Evolutionary conservation across 2,797 vertebrate species (phyloP).

Genomic region (Cetoscarus ocellatus): DNA sequence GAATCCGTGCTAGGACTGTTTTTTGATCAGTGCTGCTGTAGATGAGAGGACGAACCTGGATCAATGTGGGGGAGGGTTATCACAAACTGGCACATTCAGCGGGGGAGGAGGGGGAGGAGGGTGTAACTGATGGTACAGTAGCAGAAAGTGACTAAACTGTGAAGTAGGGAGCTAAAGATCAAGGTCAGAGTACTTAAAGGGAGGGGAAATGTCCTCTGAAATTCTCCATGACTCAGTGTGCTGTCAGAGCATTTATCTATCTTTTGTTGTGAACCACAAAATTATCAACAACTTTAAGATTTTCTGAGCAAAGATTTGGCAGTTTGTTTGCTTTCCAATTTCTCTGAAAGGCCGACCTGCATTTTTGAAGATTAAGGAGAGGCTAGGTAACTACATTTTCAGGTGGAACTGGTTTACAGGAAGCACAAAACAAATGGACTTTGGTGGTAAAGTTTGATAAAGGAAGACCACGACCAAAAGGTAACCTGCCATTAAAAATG

Average conservation of each 20-base stretch:
- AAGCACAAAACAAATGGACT: no score
- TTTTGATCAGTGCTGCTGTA: slow-evolving; percentile 17
- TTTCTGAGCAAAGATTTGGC: no score
- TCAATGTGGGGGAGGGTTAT: slow-evolving; percentile 4
- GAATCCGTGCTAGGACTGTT: slow-evolving; percentile 33
- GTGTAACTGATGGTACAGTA: background rate
- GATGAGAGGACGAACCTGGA: slow-evolving; percentile 15
- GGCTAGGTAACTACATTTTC: no score
- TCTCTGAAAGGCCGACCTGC: no score
- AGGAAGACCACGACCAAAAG: no score
- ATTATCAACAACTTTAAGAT: background rate
- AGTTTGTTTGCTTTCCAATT: no score
- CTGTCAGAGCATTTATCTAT: background rate
- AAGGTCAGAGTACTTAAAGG: slow-evolving; percentile 12
- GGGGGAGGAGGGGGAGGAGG: background rate
- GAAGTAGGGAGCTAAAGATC: slow-evolving; percentile 17
- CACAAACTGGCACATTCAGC: background rate
- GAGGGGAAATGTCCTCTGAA: background rate
- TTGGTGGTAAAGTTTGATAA: no score
- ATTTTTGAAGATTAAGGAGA: no score
- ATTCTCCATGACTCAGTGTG: background rate
- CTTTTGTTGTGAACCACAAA: background rate
- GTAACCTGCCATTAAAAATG: no score
- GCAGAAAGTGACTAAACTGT: background rate
- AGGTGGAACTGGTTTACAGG: no score